A percentile compares a stretch with the other conserved stretches of the same genome.
These are phyloP conservation scores for Drosophila prosaltans DNA, from an alignment of 1,140 invertebrate genomes.

Conservation along the genomic window DNA sequence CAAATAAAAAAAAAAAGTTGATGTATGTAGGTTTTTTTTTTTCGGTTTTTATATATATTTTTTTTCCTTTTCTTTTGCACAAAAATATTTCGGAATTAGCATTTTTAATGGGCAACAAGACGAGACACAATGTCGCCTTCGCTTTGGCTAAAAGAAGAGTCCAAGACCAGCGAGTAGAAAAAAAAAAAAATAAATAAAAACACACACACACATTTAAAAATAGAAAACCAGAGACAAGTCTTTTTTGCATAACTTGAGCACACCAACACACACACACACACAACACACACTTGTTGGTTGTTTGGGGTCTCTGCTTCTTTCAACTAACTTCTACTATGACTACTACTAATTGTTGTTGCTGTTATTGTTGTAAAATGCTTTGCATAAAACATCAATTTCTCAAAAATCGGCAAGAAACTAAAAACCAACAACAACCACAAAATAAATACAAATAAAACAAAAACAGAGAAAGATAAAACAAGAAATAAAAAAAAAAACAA, in stretches of 20 bases:
- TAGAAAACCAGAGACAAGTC: constrained; percentile 16
- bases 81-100: constrained; percentile 65
- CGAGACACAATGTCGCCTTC: constrained; percentile 76
- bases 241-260: constrained; percentile 34
- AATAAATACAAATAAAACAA: neutral
- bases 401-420: constrained; percentile 31
- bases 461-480: too few species aligned
- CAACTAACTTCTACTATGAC: neutral
- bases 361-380: constrained; percentile 42
- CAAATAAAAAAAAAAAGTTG: constrained; percentile 43
- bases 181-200: constrained; percentile 1
- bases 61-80: constrained; percentile 24
- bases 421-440: neutral
- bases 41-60: neutral
- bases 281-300: constrained; percentile 17
- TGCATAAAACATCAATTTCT: constrained; percentile 73
- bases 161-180: constrained; percentile 24
- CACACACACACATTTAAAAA: constrained; percentile 23
- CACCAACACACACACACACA: constrained; percentile 15
- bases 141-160: constrained; percentile 29
- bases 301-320: constrained; percentile 1
- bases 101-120: constrained; percentile 71
- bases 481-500: constrained; percentile 19
- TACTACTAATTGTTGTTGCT: constrained; percentile 31
- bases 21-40: constrained; percentile 10